Base-by-base conservation (phyloP, 2,797 vertebrate species). In the Rhinella marina region DNA sequence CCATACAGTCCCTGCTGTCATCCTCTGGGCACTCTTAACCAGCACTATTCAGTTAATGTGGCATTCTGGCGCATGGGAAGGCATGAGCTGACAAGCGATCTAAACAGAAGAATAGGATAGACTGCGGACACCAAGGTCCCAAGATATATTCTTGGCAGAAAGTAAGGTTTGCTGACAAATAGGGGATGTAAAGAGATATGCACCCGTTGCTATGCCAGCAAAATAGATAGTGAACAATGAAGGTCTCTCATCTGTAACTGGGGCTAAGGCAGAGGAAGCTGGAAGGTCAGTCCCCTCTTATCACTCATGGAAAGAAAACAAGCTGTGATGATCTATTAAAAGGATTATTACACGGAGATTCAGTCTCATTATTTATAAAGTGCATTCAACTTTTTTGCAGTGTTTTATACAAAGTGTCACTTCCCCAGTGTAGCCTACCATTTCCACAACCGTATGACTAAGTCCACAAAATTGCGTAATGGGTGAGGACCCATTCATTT, bases 301-400 rank as follows among this genome's bases (percentile, higher is more conserved):
- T 86, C 87, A 85, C 56, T 81, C 56, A 82, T 68, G 68, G 82
- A 88, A 85, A 81, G 16, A 75, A 82, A 85, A 88, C 81, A 88
- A 78, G 87, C 56, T 27, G 76, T 64, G 75, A 64, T 59, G 25
- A 81, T 79, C 82, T 61, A 50, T 70, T 64, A 27, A 57, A n/a
- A 54, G 76, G 54, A 79, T 29, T 75, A 61, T 21, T 68, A 41
- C 73, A 73, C 41, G 32, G 72, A 75, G 21, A 73, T 3, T 41
- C 41, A 41, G 5, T 73, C 11, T 73, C 70, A 73, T 48, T 48
- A 23, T 41, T 48, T 73, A 73, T 73, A 11, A 73, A 11, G 70
- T 12, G 2, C 72, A 50, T 75, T 75, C 0, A 17, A 32, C 17
- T 72, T 32, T 7, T 70, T 27, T 41, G 17, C 17, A 73, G 70